These are phyloP conservation scores for Conchocele bisecta DNA, from an alignment of 2,888 invertebrate genomes.

Conservation along the genomic window DNA sequence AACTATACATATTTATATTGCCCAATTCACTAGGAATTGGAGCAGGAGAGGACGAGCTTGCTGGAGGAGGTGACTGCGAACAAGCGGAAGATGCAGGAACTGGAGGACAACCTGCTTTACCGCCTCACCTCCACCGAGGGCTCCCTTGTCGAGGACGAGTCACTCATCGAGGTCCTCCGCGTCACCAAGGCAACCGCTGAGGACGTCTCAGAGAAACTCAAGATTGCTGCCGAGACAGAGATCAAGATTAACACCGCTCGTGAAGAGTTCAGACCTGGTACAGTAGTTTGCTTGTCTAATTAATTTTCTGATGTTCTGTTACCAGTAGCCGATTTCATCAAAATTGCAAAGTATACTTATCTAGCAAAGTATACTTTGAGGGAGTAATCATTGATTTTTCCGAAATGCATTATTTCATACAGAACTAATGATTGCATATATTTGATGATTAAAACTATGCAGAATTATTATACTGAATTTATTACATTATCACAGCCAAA, in stretches of 20 bases:
- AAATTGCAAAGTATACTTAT: no score
- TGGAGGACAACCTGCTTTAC: slow-evolving; percentile 95
- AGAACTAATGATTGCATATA: no score
- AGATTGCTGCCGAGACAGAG: slow-evolving; percentile 96
- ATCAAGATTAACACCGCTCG: slow-evolving; percentile 96
- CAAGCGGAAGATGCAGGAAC: slow-evolving; percentile 96
- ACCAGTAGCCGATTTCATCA: no score
- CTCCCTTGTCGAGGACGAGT: slow-evolving; percentile 97
- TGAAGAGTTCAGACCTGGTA: slow-evolving; percentile 94
- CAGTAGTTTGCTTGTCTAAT: no score
- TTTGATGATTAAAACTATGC: no score
- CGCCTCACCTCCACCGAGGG: slow-evolving; percentile 96
- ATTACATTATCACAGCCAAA: no score
- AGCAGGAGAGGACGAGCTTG: slow-evolving; percentile 95
- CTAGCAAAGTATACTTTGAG: no score
- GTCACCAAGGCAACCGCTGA: slow-evolving; percentile 86
- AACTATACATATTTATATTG: not conserved
- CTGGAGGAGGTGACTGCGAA: slow-evolving; percentile 98
- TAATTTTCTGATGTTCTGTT: no score
- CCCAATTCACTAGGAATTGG: slow-evolving; percentile 87
- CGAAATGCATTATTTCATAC: no score
- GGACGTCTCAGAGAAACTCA: slow-evolving; percentile 96
- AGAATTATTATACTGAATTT: no score
- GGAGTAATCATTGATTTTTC: no score
- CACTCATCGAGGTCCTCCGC: slow-evolving; percentile 87